Base-by-base conservation (phyloP, 1,140 invertebrate species). In the Oscheius sp. region DNA sequence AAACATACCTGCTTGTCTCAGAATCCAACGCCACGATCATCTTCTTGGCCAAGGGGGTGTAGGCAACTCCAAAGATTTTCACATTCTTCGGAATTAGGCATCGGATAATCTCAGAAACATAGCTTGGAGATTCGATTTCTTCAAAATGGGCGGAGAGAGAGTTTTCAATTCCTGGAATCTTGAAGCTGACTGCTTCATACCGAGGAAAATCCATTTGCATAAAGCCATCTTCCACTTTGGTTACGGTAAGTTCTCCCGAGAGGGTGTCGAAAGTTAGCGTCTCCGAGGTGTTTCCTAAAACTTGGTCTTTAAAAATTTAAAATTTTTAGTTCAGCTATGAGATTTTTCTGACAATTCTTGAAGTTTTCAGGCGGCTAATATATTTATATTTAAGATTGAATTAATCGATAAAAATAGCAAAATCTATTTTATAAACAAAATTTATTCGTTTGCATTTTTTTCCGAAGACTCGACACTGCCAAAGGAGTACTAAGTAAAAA, bases 11-110 rank as follows among this genome's bases (percentile, higher is more conserved):
- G 13, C 67, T 81, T 20, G 69, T 76, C 49, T 80, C 68, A 49
- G 61, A 62, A 71, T 84, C 82, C 7, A 82, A 38, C 46, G 75
- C 75, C 76, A 35, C 79, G 79, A 67, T 84, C 7, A 81, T 52
- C 52, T 80, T 79, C 29, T 68, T 68, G n/a, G 77, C 52, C 36
- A 20, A 29, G 28, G 58, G n/a, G 23, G 31, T 36, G 45, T 35
- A 75, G 34, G 29, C 46, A 26, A 68, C 45, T 0, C 52, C 38
- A 1, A 66, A 42, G 23, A 59, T 28, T 13, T 23, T 42, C 18
- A 72, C 34, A n/a, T 52, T 45, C n/a, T 35, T 34, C 15, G 62
- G 69, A 34, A 72, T 65, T n/a, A 70, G 45, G 46, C 59, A 62
- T 28, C 63, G 49, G 62, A 75, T 72, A 28, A 77, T n/a, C 2